Percentiles rank a stretch among this genome's conserved stretches.
These are phyloP conservation scores for Rachycentron canadum DNA, from an alignment of 2,797 vertebrate genomes.

Conservation along the genomic window DNA sequence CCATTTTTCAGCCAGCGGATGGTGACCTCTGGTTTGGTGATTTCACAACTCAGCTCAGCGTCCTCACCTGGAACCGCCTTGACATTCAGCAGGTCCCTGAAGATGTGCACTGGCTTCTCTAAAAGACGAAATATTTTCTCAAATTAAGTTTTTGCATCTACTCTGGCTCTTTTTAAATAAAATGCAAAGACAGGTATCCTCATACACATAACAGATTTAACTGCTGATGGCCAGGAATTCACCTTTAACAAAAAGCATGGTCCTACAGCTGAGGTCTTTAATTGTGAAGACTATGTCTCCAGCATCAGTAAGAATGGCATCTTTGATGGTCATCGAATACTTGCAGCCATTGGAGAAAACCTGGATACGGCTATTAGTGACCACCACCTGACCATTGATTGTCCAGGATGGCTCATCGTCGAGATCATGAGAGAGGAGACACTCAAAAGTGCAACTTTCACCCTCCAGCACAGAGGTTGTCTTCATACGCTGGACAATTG, in stretches of 20 bases:
- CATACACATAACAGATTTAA: neutral
- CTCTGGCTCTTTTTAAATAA: neutral
- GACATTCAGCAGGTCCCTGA: slow-evolving; percentile 88
- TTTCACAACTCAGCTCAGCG: slow-evolving; percentile 91
- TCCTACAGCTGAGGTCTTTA: slow-evolving; percentile 91
- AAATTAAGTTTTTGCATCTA: too few species aligned
- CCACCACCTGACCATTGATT: slow-evolving; percentile 84
- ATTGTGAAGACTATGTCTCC: slow-evolving; percentile 92
- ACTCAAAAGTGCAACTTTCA: slow-evolving; percentile 92
- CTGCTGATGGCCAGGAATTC: slow-evolving; percentile 5
- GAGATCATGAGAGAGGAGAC: slow-evolving; percentile 90
- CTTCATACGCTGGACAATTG: slow-evolving; percentile 92
- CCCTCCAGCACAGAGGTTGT: slow-evolving; percentile 89
- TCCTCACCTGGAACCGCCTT: slow-evolving; percentile 87
- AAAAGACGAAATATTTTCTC: too few species aligned
- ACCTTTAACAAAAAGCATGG: slow-evolving; percentile 93
- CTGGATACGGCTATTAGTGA: slow-evolving; percentile 82
- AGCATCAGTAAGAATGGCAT: slow-evolving; percentile 80
- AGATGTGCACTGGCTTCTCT: slow-evolving; percentile 91
- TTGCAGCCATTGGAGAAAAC: slow-evolving; percentile 83
- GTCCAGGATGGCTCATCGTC: slow-evolving; percentile 87
- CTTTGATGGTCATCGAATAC: slow-evolving; percentile 86
- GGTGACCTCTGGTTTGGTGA: slow-evolving; percentile 86
- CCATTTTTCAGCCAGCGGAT: slow-evolving; percentile 94
- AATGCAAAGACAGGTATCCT: neutral